Percentiles rank a stretch among this genome's conserved stretches.
These are phyloP conservation scores for Stichodactyla helianthus DNA, from an alignment of 64 coral and sea anemone genomes.

Conservation along the genomic window DNA sequence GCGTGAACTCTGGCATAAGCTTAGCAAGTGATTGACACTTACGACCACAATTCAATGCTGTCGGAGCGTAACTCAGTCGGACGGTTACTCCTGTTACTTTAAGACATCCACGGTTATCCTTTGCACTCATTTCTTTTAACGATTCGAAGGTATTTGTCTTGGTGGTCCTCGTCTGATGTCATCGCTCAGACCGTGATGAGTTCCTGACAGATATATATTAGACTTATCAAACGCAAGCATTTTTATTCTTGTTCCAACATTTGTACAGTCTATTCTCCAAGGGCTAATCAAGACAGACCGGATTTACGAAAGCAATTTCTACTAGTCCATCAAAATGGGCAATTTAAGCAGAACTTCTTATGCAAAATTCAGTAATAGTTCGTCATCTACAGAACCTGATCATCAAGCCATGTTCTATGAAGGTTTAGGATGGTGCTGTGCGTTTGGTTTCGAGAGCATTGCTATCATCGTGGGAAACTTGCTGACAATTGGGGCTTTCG, in stretches of 20 bases:
- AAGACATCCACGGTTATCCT: too few species aligned
- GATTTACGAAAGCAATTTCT: constrained; percentile 5
- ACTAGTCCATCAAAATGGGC: background rate
- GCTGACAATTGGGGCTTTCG: constrained; percentile 46
- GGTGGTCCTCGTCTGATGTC: background rate
- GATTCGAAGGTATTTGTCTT: background rate
- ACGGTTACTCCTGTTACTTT: background rate
- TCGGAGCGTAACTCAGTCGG: background rate
- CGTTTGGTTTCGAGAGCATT: constrained; percentile 31
- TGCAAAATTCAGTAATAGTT: background rate
- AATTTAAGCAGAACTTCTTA: background rate
- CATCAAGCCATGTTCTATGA: background rate
- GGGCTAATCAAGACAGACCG: background rate
- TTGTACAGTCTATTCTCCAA: background rate
- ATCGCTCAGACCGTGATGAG: background rate
- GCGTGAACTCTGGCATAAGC: background rate
- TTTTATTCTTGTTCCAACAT: background rate
- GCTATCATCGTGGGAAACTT: constrained; percentile 24
- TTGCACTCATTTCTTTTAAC: background rate
- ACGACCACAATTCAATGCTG: background rate
- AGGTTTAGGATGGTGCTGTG: constrained; percentile 27
- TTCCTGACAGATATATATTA: constrained; percentile 1
- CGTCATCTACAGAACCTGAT: background rate
- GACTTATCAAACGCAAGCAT: background rate
- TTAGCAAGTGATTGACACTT: constrained; percentile 3